These are phyloP conservation scores for Ahaetulla prasina DNA, from an alignment of 2,113 vertebrate species.

Conservation along the genomic window DNA sequence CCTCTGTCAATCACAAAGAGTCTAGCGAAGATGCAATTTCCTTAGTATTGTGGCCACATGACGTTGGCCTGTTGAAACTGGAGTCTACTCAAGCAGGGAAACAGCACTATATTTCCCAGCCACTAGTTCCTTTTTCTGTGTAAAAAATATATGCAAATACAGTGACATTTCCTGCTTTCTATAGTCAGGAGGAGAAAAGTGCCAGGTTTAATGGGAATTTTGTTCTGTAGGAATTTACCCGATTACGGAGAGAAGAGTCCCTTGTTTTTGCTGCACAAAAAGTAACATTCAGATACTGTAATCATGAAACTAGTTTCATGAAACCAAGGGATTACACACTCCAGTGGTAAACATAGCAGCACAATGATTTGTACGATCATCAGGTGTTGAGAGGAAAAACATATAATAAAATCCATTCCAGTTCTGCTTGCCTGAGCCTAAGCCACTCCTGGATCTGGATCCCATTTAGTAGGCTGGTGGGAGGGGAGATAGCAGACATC, in stretches of 20 bases:
- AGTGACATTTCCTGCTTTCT: conserved; percentile 15
- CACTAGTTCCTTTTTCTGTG: conserved; percentile 19
- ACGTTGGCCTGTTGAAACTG: not conserved
- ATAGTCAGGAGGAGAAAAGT: not conserved
- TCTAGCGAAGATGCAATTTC: not conserved
- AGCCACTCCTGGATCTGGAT: not conserved
- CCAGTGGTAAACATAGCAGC: not conserved
- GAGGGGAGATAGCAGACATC: not conserved
- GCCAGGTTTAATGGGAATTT: conserved; percentile 18
- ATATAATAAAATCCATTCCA: not conserved
- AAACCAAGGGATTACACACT: not conserved
- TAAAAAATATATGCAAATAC: conserved; percentile 25
- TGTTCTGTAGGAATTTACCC: not conserved
- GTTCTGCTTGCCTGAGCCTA: not conserved
- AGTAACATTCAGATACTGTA: not conserved
- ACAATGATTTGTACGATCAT: not conserved
- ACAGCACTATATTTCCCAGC: not conserved
- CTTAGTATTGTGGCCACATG: not conserved
- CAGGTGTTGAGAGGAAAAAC: not conserved
- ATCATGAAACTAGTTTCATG: not conserved
- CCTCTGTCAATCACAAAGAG: not conserved
- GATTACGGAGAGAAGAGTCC: not conserved
- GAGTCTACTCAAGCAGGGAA: conserved; percentile 7
- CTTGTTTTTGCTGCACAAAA: not conserved
- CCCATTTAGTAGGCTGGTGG: not conserved